phyloP scores from a whole-genome alignment of 2,888 invertebrate species.

The Stenoptilia bipunctidactyla region DNA sequence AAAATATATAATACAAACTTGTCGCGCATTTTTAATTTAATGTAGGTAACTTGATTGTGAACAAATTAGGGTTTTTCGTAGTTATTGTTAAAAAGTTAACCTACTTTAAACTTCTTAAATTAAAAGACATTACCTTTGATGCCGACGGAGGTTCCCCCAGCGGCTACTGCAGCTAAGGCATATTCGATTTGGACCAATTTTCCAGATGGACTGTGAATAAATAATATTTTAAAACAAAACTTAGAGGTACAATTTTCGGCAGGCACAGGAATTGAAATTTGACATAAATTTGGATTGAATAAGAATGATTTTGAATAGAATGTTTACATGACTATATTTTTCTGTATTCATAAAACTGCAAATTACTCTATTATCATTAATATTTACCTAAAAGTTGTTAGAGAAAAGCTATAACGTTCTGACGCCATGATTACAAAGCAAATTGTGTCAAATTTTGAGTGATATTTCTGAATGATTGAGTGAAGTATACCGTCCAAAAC shows the following conservation, averaged over 20 bases:
- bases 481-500: too few relatives aligned
- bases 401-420: constrained; percentile 96
- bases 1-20: too few relatives aligned
- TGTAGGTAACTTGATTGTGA: not conserved
- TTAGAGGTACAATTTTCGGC: too few relatives aligned
- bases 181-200: constrained; percentile 99
- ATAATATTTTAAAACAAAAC: too few relatives aligned
- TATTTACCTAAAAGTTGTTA: constrained; percentile 78
- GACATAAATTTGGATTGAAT: too few relatives aligned
- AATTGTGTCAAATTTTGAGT: constrained; percentile 23
- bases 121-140: constrained; percentile 82
- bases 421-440: constrained; percentile 88
- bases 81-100: not conserved
- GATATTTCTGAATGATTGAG: too few relatives aligned
- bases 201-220: constrained; percentile 90
- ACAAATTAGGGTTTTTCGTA: not conserved
- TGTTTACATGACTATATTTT: too few relatives aligned
- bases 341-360: too few relatives aligned
- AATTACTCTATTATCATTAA: constrained; percentile 13
- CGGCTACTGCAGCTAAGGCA: constrained; percentile 98
- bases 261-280: too few relatives aligned
- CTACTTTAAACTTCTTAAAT: too few relatives aligned
- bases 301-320: too few relatives aligned
- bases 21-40: not conserved
- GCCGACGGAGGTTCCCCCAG: constrained; percentile 98